Conservation (phyloP, 1,140 invertebrate species). For the Galleria mellonella region DNA sequence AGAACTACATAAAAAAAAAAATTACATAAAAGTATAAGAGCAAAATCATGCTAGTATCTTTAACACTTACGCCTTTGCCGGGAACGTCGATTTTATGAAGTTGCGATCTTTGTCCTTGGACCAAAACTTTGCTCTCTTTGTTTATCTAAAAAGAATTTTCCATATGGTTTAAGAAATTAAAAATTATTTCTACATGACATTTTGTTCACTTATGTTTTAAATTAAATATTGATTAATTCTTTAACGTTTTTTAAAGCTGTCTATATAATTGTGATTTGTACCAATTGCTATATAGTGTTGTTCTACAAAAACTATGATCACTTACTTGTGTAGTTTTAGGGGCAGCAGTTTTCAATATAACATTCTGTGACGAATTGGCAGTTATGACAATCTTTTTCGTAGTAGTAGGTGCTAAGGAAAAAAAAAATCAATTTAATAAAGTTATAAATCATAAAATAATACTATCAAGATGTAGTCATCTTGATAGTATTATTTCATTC, state of each 20-base stretch:
- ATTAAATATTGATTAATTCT: neutral
- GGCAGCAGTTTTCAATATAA: slow-evolving; percentile 52
- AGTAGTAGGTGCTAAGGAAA: slow-evolving; percentile 48
- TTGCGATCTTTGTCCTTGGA: slow-evolving; percentile 70
- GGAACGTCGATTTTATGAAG: slow-evolving; percentile 83
- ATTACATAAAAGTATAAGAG: neutral
- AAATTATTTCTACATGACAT: neutral
- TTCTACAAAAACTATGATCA: no score
- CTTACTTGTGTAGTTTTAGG: slow-evolving; percentile 46
- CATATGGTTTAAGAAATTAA: neutral
- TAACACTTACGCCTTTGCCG: slow-evolving; percentile 76
- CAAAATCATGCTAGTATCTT: neutral
- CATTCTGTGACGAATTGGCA: slow-evolving; percentile 77
- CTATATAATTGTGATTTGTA: no score
- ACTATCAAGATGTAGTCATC: no score
- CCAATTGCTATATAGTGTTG: no score
- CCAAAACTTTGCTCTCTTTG: slow-evolving; percentile 76
- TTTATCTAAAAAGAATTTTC: slow-evolving; percentile 21
- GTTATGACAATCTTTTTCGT: slow-evolving; percentile 73
- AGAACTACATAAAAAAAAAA: no score
- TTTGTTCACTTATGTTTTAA: no score
- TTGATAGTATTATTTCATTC: no score
- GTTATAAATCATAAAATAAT: no score
- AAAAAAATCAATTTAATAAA: slow-evolving; percentile 23
- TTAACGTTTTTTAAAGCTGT: neutral